Conservation (phyloP, 2,888 invertebrate genomes). For the Desoria tigrina region DNA sequence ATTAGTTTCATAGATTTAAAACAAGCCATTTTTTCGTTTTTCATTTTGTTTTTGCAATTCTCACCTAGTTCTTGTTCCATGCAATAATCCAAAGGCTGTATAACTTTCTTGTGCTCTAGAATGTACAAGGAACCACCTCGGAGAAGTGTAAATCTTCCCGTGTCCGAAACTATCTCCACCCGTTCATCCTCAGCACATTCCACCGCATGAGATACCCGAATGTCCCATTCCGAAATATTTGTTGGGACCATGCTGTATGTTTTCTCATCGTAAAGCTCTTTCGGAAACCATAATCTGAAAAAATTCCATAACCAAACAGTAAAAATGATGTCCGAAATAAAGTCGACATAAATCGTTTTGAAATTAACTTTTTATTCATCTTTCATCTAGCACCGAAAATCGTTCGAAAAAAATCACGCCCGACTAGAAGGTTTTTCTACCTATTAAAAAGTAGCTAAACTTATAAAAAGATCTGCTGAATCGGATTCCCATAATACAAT, state of each 20-base stretch:
- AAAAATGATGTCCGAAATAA: not conserved
- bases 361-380: not conserved
- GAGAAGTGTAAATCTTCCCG: conserved; percentile 40
- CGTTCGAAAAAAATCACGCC: too few species aligned
- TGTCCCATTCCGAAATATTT: conserved; percentile 47
- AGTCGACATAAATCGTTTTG: not conserved
- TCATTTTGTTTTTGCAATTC: too few species aligned
- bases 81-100: conserved; percentile 47
- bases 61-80: conserved; percentile 49
- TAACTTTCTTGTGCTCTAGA: conserved; percentile 37
- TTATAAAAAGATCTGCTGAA: too few species aligned
- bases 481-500: too few species aligned
- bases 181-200: conserved; percentile 41
- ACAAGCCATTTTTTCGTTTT: not conserved
- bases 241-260: conserved; percentile 24
- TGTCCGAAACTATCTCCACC: conserved; percentile 46
- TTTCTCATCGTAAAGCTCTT: conserved; percentile 36
- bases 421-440: too few species aligned
- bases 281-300: conserved; percentile 49
- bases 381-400: too few species aligned
- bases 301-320: too few species aligned
- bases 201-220: conserved; percentile 34
- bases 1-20: not conserved
- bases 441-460: too few species aligned
- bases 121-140: conserved; percentile 47